A percentile compares a stretch with the other conserved stretches of the same genome.
These are phyloP conservation scores for Corythornis madagascariensis DNA, from an alignment of 2,113 vertebrate species.

Conservation along the genomic window DNA sequence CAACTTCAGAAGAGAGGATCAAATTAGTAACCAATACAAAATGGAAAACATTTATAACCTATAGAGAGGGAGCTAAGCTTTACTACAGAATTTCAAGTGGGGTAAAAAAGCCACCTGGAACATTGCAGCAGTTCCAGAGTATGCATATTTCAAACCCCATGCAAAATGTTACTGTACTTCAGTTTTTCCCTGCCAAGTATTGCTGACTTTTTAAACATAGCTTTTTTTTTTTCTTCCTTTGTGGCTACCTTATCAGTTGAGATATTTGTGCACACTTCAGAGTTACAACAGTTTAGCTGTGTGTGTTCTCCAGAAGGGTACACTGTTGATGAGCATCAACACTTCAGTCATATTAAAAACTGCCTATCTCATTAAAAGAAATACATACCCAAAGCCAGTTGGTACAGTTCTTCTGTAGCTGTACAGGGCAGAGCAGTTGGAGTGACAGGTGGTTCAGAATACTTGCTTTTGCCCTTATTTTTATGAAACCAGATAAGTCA, in stretches of 20 bases:
- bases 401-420: neutral
- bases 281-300: accelerated
- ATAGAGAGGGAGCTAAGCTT: accelerated
- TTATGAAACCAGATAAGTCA: neutral
- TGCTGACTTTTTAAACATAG: neutral
- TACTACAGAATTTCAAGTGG: neutral
- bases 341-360: accelerated
- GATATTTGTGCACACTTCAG: neutral
- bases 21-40: neutral
- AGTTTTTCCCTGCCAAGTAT: neutral
- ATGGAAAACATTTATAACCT: accelerated
- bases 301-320: neutral
- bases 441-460: neutral
- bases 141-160: accelerated
- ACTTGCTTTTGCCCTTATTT: neutral
- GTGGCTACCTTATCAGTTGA: neutral
- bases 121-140: no score
- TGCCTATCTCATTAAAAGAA: neutral
- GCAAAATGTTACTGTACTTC: neutral
- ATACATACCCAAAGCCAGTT: accelerated
- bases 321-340: accelerated
- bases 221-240: neutral
- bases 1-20: neutral
- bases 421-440: accelerated
- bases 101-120: neutral